Percentiles rank a stretch among this genome's conserved stretches.
Evolutionary conservation across 2,888 invertebrate genomes (phyloP).

Genomic region (Diachrysia chrysitis): DNA sequence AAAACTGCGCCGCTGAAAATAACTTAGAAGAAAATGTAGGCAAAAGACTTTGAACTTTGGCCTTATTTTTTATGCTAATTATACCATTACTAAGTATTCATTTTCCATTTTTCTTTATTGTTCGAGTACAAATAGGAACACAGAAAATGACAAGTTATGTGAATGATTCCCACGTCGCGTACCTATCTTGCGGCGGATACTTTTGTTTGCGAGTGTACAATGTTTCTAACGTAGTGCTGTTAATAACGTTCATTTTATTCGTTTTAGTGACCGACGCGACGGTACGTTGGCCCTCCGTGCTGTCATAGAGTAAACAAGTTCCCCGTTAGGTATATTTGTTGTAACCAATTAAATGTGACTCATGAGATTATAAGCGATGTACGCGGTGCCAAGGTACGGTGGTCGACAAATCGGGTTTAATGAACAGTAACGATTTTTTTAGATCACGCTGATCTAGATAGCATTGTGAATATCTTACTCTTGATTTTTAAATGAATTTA

Average conservation of each 20-base stretch:
- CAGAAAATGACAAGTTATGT: conserved; percentile 21
- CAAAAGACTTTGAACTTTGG: not conserved
- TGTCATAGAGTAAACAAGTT: conserved; percentile 56
- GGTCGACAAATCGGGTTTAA: conserved; percentile 41
- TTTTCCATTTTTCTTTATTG: conserved; percentile 12
- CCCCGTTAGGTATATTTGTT: conserved; percentile 49
- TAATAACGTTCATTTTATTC: conserved; percentile 76
- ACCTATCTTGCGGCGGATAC: conserved; percentile 11
- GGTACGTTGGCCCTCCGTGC: conserved; percentile 68
- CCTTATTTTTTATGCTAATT: conserved; percentile 4
- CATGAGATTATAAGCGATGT: conserved; percentile 37
- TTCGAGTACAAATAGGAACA: not conserved
- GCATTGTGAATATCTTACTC: conserved; percentile 27
- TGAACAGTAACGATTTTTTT: conserved; percentile 54
- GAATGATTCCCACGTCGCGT: conserved; percentile 34
- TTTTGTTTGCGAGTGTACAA: conserved; percentile 54
- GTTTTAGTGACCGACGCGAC: conserved; percentile 72
- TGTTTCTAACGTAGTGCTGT: conserved; percentile 70
- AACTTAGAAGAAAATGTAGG: not conserved
- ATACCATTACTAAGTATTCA: not conserved
- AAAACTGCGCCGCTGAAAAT: not conserved
- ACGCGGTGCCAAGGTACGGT: conserved; percentile 20
- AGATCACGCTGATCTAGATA: conserved; percentile 43
- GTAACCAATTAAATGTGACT: conserved; percentile 54
- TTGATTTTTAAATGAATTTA: not conserved